A percentile compares a stretch with the other conserved stretches of the same genome.
Evolutionary conservation across 2,113 vertebrate species (phyloP).

Genomic region (Chlamydotis undulata): DNA sequence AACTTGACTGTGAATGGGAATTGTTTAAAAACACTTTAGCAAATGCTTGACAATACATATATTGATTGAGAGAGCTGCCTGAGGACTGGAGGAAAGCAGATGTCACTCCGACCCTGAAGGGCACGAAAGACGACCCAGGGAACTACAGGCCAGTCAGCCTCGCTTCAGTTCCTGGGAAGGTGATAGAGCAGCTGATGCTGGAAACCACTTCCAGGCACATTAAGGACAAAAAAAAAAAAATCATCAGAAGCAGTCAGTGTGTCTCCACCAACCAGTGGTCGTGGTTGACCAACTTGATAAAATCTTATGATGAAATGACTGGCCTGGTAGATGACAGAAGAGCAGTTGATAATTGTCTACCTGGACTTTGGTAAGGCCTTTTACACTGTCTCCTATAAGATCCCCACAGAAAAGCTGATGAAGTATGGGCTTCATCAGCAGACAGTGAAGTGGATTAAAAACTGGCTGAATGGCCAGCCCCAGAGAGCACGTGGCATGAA

Average conservation of each 20-base stretch:
- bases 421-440: neutral
- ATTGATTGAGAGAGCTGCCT: neutral
- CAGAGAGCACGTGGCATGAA: neutral
- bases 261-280: neutral
- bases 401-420: too few relatives aligned
- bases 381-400: neutral
- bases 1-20: neutral
- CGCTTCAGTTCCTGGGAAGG: neutral
- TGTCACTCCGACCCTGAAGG: neutral
- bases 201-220: neutral
- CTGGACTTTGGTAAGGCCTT: neutral
- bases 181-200: neutral
- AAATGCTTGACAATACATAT: neutral
- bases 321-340: neutral
- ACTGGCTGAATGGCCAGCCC: accelerated
- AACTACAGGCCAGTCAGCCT: neutral
- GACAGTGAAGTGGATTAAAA: neutral
- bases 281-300: neutral
- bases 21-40: neutral
- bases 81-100: neutral
- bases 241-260: neutral
- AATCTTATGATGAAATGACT: neutral
- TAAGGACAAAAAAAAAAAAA: neutral
- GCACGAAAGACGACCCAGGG: neutral
- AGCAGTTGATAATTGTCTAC: neutral